A percentile compares a stretch with the other conserved stretches of the same genome.
phyloP scores from a whole-genome alignment of 2,113 vertebrate species.

The Tupaia chinensis region DNA sequence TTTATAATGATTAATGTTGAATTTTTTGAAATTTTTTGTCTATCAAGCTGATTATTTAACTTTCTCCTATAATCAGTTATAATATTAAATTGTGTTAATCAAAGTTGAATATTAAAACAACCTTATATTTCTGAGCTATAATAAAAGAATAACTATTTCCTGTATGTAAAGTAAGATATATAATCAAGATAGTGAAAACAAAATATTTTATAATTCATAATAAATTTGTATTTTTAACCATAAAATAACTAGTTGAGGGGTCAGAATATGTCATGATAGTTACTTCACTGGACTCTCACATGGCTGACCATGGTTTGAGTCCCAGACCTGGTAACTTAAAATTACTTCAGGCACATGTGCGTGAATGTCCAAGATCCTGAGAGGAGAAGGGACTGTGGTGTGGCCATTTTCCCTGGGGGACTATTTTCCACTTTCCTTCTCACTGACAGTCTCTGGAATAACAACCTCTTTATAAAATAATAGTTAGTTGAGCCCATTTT shows the following conservation, averaged over 20 bases:
- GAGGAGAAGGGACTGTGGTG: too few species aligned
- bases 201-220: background rate
- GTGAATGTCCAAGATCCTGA: too few species aligned
- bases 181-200: background rate
- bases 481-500: background rate
- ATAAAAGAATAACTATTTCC: too few species aligned
- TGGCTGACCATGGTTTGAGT: too few species aligned
- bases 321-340: too few species aligned
- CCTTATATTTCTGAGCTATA: background rate
- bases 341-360: too few species aligned
- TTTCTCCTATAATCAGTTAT: constrained; percentile 11
- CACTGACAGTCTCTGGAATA: too few species aligned
- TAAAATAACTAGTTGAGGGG: background rate
- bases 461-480: too few species aligned
- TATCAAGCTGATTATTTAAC: background rate
- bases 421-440: too few species aligned
- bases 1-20: constrained; percentile 4
- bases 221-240: background rate
- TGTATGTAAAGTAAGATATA: background rate
- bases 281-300: too few species aligned
- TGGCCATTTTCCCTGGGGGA: too few species aligned
- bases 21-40: background rate
- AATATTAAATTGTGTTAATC: background rate
- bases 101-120: constrained; percentile 29
- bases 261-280: too few species aligned